phyloP scores from a whole-genome alignment of 2,113 vertebrate species.

The Leptodactylus fuscus region DNA sequence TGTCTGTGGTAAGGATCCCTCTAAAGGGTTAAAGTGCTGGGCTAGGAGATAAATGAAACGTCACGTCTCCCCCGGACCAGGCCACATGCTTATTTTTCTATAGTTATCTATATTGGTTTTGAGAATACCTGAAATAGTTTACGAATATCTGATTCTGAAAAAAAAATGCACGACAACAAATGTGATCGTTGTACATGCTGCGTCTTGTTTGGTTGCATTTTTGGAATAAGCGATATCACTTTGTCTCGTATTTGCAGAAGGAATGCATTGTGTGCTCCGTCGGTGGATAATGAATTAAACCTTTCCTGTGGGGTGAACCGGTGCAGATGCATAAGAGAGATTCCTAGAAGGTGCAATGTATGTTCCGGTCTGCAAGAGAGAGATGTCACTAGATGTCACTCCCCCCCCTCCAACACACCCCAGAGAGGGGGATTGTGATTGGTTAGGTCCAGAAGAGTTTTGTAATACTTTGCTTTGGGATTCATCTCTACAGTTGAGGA shows the following conservation, averaged over 20 bases:
- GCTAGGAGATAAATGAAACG: background rate
- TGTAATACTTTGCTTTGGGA: too few relatives aligned
- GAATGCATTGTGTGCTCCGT: background rate
- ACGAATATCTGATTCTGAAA: background rate
- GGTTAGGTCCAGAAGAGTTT: too few relatives aligned
- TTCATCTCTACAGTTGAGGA: too few relatives aligned
- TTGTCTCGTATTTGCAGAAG: background rate
- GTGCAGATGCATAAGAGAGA: background rate
- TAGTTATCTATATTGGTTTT: background rate
- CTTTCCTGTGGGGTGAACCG: background rate
- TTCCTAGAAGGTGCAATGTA: background rate
- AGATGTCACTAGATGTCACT: background rate
- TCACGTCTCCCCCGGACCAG: background rate
- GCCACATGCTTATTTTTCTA: background rate
- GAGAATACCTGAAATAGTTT: background rate
- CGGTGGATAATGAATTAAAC: background rate
- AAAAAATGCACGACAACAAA: background rate
- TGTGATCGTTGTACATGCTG: background rate
- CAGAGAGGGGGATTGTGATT: too few relatives aligned
- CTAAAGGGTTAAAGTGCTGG: background rate
- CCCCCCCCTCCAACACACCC: too few relatives aligned
- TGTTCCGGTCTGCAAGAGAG: background rate
- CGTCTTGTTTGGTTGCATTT: conserved; percentile 33
- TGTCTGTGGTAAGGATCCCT: too few relatives aligned
- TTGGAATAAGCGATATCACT: background rate